Percentiles rank a stretch among this genome's conserved stretches.
Conservation (phyloP, 2,113 vertebrate species). For the Anthoscopus minutus region DNA sequence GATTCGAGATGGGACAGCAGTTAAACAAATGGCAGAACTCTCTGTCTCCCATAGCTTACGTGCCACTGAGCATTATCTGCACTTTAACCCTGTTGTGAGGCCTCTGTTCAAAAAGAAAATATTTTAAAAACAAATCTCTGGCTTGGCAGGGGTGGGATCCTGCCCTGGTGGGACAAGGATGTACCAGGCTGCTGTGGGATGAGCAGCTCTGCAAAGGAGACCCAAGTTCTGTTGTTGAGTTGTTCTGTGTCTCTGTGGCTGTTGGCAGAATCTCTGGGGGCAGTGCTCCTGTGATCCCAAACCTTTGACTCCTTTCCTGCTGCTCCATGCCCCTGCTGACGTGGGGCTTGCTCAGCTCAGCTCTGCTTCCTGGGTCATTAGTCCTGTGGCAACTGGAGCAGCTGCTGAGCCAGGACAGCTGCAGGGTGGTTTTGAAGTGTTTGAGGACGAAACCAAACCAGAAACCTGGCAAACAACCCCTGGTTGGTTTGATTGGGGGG, state of each 20-base stretch:
- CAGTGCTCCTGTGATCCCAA: background rate
- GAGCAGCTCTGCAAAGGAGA: background rate
- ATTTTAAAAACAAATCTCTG: background rate
- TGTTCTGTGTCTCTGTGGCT: background rate
- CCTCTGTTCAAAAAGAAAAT: background rate
- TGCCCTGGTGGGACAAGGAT: fast-evolving
- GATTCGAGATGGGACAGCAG: background rate
- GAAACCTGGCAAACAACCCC: background rate
- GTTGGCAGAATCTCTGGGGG: background rate
- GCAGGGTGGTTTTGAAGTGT: background rate
- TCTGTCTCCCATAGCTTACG: background rate
- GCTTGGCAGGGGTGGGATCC: background rate
- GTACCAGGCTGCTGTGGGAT: background rate
- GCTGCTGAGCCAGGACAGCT: background rate
- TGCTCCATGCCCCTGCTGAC: background rate
- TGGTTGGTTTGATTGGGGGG: background rate
- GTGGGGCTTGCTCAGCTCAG: background rate
- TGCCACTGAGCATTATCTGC: background rate
- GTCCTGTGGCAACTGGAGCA: background rate
- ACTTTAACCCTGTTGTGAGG: background rate
- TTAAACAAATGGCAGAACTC: conserved; percentile 29
- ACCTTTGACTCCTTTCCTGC: background rate
- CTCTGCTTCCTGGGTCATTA: conserved; percentile 1
- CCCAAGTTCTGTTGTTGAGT: background rate
- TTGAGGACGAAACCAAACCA: background rate